Percentiles rank a stretch among this genome's conserved stretches.
phyloP scores from a whole-genome alignment of 2,797 vertebrate species.

The Neoniphon sammara region DNA sequence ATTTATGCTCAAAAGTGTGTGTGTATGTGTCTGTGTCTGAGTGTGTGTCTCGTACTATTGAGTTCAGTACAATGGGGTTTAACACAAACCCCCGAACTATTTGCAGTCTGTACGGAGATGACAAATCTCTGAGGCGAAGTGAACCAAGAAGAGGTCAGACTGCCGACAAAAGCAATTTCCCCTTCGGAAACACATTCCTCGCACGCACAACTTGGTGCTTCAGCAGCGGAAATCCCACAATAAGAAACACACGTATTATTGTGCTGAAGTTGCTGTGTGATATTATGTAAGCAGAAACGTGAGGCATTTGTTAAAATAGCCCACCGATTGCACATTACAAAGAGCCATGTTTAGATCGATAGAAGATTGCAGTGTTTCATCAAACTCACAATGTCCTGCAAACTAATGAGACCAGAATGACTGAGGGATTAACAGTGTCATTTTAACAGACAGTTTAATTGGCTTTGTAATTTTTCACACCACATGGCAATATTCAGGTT shows the following conservation, averaged over 20 bases:
- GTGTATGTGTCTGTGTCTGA: background rate
- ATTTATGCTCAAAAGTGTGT: constrained; percentile 34
- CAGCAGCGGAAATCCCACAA: background rate
- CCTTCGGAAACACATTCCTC: constrained; percentile 26
- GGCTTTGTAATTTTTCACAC: too few relatives aligned
- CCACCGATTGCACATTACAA: too few relatives aligned
- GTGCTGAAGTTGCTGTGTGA: background rate
- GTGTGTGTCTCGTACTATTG: constrained; percentile 16
- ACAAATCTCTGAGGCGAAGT: constrained; percentile 63
- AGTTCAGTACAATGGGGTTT: constrained; percentile 59
- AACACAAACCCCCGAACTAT: constrained; percentile 69
- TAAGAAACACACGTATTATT: constrained; percentile 24
- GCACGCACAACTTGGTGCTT: background rate
- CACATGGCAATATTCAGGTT: too few relatives aligned
- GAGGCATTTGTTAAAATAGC: background rate
- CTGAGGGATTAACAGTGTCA: too few relatives aligned
- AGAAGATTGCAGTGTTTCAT: background rate
- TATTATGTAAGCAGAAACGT: constrained; percentile 10
- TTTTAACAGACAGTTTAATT: too few relatives aligned
- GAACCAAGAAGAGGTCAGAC: constrained; percentile 61
- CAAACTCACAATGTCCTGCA: too few relatives aligned
- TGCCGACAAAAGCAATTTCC: constrained; percentile 69
- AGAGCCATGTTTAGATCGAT: background rate
- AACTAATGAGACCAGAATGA: too few relatives aligned
- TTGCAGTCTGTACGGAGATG: constrained; percentile 59